Evolutionary conservation across 2,888 invertebrate species (phyloP).

Genomic region (Orthonevra nobilis): DNA sequence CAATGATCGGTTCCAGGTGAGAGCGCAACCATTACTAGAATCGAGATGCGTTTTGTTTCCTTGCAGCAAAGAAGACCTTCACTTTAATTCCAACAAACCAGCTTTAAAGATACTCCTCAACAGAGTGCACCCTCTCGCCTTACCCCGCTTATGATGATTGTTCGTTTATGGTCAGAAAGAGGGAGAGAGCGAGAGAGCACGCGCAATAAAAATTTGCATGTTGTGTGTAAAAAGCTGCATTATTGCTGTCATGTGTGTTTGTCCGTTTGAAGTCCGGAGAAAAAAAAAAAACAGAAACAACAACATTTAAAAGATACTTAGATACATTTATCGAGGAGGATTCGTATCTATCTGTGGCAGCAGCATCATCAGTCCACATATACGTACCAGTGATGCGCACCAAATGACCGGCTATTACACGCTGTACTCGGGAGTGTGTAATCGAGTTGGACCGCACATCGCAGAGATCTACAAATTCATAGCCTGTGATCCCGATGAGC

Average conservation of each 20-base stretch:
- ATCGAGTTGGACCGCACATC: constrained; percentile 55
- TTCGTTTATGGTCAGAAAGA: constrained; percentile 60
- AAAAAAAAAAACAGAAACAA: not conserved
- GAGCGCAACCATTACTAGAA: constrained; percentile 25
- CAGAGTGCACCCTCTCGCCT: constrained; percentile 27
- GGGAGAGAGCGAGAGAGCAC: too few relatives aligned
- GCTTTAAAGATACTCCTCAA: too few relatives aligned
- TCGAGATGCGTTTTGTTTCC: constrained; percentile 39
- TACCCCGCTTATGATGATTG: constrained; percentile 52
- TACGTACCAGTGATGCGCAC: constrained; percentile 41
- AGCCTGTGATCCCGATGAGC: constrained; percentile 61
- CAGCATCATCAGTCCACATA: constrained; percentile 3
- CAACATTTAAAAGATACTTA: constrained; percentile 64
- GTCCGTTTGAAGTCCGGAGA: constrained; percentile 26
- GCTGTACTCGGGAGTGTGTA: constrained; percentile 37
- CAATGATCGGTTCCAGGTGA: constrained; percentile 25
- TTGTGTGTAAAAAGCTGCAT: constrained; percentile 67
- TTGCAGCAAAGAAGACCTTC: constrained; percentile 54
- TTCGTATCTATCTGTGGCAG: constrained; percentile 53
- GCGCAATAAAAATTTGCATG: constrained; percentile 68
- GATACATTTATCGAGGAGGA: constrained; percentile 61
- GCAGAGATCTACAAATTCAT: constrained; percentile 33
- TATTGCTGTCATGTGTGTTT: constrained; percentile 63
- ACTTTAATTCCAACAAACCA: constrained; percentile 47
- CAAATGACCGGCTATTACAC: constrained; percentile 66